Base-by-base conservation (phyloP, 2,113 vertebrate species). In the Athene noctua region DNA sequence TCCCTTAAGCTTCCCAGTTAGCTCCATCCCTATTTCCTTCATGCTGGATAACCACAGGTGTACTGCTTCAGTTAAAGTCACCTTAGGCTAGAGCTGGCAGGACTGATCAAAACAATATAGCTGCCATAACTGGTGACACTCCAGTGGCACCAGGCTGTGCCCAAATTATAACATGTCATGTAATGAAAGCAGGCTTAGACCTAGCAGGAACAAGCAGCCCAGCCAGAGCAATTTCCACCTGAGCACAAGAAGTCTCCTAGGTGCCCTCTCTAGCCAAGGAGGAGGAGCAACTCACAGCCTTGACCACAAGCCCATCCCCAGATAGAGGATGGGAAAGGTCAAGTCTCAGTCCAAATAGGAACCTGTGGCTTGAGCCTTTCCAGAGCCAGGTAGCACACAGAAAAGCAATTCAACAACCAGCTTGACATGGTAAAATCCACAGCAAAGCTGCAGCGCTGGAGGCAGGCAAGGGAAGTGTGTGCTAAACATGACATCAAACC, bases 351-450 rank as follows among this genome's bases (percentile, higher is more conserved):
- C 54, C 20, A 32, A 70, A 19, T 17, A 78, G 49, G 27, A 85
- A 78, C 18, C 25, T 40, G 17, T 1, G 0, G 10, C 58, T 72
- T 44, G 32, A 71, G 38, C 30, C 62, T 75, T 75, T 36, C 75
- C 65, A 72, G 17, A 67, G 29, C 61, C 42, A 58, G 29, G 29
- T 2, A 73, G 38, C 15, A 14, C 32, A 15, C 19, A 25, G 57
- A 27, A 54, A 34, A 75, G 15, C 32, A 34, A 20, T 57, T 40
- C 70, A 52, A 23, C 36, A 57, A 32, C 12, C 54, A 51, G 29
- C 26, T 66, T 1, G 0, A 25, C 34, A 5, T 2, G 6, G 70
- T 21, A 85, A 66, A 85, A 26, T 30, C 29, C 0, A 0, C 14
- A 40, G 29, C 46, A 65, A 59, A 61, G 34, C 40, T 70, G 30